Evolutionary conservation across 2,797 vertebrate species (phyloP).

Genomic region (Choloepus didactylus): DNA sequence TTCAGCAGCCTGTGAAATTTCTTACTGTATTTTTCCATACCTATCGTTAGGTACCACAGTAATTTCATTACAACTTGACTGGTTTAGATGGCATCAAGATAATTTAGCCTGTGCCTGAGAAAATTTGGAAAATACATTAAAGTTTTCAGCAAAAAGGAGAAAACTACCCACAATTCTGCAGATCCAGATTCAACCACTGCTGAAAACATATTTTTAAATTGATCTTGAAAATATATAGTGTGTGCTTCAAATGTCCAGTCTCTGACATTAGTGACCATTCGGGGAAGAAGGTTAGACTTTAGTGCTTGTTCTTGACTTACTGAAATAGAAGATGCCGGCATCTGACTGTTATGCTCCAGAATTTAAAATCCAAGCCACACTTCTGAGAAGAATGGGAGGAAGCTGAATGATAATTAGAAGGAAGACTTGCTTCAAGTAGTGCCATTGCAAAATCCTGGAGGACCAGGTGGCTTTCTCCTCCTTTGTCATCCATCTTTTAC

Average conservation of each 20-base stretch:
- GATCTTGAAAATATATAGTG: not conserved
- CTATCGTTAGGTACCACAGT: not conserved
- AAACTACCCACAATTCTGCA: not conserved
- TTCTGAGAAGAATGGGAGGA: not conserved
- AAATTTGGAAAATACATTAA: not conserved
- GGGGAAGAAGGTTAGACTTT: not conserved
- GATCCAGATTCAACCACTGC: not conserved
- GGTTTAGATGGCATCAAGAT: not conserved
- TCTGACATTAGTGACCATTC: not conserved
- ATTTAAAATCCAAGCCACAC: not conserved
- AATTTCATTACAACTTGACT: not conserved
- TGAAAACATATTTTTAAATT: not conserved
- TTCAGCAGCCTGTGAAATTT: not conserved
- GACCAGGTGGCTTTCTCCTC: not conserved
- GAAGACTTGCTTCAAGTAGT: not conserved
- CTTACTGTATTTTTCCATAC: not conserved
- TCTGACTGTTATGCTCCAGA: not conserved
- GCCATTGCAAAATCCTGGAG: not conserved
- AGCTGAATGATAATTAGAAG: not conserved
- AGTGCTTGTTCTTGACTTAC: not conserved
- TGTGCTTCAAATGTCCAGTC: not conserved
- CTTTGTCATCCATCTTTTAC: constrained; percentile 38
- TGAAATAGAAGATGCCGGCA: not conserved
- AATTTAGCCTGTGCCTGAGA: not conserved
- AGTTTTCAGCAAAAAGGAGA: not conserved